These are phyloP conservation scores for Pterocles gutturalis DNA, from an alignment of 2,113 vertebrate genomes.

Conservation along the genomic window DNA sequence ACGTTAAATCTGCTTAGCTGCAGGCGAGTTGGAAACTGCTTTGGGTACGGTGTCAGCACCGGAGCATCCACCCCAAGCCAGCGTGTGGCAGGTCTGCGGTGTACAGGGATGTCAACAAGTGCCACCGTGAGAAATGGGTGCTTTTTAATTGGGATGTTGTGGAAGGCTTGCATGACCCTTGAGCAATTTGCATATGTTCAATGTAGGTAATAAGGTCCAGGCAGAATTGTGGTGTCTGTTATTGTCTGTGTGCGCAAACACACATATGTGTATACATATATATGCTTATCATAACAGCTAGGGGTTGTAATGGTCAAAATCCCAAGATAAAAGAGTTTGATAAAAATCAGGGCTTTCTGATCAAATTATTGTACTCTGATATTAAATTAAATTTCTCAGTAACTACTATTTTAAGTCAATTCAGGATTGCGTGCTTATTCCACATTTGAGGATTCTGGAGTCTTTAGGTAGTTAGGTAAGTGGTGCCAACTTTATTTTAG, in stretches of 20 bases:
- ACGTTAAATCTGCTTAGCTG: background rate
- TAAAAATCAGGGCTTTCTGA: background rate
- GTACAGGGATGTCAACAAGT: background rate
- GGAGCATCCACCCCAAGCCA: background rate
- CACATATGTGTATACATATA: fast-evolving
- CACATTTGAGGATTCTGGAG: background rate
- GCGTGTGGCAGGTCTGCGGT: background rate
- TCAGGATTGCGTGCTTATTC: background rate
- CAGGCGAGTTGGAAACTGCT: background rate
- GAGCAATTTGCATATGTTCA: background rate
- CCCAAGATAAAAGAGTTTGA: background rate
- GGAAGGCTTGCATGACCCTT: background rate
- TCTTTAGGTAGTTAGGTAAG: background rate
- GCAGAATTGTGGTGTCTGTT: background rate
- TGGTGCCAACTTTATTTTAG: background rate
- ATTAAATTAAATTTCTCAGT: background rate
- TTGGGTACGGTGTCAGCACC: fast-evolving
- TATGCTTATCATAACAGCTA: background rate
- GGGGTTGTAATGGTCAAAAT: background rate
- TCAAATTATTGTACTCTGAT: background rate
- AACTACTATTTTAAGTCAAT: background rate
- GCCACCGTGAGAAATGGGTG: background rate
- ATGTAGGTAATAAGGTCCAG: conserved; percentile 1
- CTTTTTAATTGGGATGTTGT: background rate
- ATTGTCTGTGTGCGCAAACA: background rate